phyloP scores from a whole-genome alignment of 2,113 vertebrate genomes.

The Eptesicus fuscus region DNA sequence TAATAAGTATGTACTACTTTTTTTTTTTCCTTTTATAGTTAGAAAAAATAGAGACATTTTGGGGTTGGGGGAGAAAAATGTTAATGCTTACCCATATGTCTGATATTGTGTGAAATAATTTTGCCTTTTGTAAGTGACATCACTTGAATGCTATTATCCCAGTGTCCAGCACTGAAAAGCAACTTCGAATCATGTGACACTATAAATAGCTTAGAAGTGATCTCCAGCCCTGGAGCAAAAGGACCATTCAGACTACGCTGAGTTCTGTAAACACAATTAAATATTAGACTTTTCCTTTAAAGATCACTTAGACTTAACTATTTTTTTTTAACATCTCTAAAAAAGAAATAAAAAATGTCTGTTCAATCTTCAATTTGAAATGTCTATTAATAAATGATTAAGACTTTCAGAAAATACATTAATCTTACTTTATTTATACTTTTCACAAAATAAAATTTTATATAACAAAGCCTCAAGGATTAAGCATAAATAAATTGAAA shows the following conservation, averaged over 20 bases:
- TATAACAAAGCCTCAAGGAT: not conserved
- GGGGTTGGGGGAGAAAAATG: not conserved
- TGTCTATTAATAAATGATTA: conserved; percentile 28
- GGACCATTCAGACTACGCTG: conserved; percentile 91
- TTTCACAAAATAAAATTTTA: conserved; percentile 17
- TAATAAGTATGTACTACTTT: not conserved
- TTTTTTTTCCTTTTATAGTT: not conserved
- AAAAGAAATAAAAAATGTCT: not conserved
- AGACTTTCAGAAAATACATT: not conserved
- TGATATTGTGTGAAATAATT: conserved; percentile 91
- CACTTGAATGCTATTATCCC: conserved; percentile 97
- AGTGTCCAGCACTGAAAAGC: conserved; percentile 96
- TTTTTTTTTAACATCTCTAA: not conserved
- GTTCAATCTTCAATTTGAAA: conserved; percentile 11
- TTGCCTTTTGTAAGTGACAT: conserved; percentile 94
- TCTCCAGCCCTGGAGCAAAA: conserved; percentile 91
- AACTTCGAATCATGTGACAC: conserved; percentile 97
- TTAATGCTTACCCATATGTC: conserved; percentile 92
- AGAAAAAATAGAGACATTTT: not conserved
- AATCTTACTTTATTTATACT: not conserved
- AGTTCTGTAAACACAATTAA: conserved; percentile 83
- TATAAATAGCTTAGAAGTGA: conserved; percentile 90
- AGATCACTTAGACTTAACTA: not conserved
- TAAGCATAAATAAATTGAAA: not conserved
- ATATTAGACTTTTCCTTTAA: conserved; percentile 58